A percentile compares a stretch with the other conserved stretches of the same genome.
These are phyloP conservation scores for Hyles euphorbiae DNA, from an alignment of 1,140 invertebrate genomes.

Conservation along the genomic window DNA sequence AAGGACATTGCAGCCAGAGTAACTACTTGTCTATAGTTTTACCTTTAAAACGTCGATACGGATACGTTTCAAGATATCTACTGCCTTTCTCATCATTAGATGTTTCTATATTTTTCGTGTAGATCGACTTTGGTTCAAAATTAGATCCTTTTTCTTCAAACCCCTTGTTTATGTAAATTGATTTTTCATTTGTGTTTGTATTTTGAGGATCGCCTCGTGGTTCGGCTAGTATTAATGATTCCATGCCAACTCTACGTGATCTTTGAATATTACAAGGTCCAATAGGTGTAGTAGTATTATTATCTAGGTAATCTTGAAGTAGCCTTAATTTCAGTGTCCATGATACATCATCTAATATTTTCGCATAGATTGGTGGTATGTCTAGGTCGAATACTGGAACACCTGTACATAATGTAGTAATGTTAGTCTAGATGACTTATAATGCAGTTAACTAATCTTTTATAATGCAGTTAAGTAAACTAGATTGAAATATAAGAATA, in stretches of 20 bases:
- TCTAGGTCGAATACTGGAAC: not conserved
- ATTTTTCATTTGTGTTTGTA: not conserved
- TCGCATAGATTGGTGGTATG: slow-evolving; percentile 9
- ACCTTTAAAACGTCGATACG: not conserved
- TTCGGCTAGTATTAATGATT: not conserved
- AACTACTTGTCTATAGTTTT: not conserved
- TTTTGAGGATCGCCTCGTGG: not conserved
- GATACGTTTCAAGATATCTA: not conserved
- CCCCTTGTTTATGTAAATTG: not conserved
- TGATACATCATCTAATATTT: slow-evolving; percentile 34
- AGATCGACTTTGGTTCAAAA: too few species aligned
- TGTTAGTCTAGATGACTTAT: too few species aligned
- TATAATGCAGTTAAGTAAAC: too few species aligned
- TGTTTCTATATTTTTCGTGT: too few species aligned
- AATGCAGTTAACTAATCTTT: too few species aligned
- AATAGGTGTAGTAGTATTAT: not conserved
- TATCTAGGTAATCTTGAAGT: slow-evolving; percentile 16
- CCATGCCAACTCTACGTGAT: not conserved
- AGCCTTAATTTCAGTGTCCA: slow-evolving; percentile 33
- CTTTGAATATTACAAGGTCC: slow-evolving; percentile 4
- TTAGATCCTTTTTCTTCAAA: not conserved
- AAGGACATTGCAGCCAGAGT: too few species aligned
- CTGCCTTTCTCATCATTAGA: too few species aligned
- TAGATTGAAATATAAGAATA: too few species aligned
- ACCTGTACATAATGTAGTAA: not conserved